Percentiles rank a stretch among this genome's conserved stretches.
Conservation (phyloP, 2,888 invertebrate species). For the Sinodicranocentrus sp. region DNA sequence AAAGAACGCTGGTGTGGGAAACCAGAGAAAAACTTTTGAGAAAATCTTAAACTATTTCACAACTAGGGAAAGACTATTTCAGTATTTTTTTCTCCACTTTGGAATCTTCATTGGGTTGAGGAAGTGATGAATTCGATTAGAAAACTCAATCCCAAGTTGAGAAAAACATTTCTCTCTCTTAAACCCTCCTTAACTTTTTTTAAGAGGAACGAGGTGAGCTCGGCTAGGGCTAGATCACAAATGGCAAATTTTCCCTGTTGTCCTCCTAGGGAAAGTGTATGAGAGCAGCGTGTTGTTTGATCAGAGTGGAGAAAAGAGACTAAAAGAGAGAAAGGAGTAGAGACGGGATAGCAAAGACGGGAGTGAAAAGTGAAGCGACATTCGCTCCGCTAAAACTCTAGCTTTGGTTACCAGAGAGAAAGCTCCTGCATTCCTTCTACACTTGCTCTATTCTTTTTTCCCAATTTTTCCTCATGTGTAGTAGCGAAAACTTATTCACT, state of each 20-base stretch:
- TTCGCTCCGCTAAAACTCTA: no score
- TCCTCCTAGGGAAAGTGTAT: neutral
- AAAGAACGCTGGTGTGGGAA: neutral
- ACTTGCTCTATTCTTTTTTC: no score
- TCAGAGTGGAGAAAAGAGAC: constrained; percentile 37
- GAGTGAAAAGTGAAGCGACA: no score
- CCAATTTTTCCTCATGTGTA: no score
- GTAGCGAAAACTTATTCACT: no score
- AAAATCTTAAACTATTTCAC: neutral
- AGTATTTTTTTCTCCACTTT: neutral
- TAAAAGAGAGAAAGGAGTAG: constrained; percentile 40
- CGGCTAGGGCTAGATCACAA: constrained; percentile 12
- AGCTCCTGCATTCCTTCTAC: no score
- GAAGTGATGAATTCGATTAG: neutral
- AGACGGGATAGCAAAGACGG: no score
- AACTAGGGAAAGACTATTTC: neutral
- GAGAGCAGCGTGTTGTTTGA: constrained; percentile 21
- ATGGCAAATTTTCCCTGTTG: neutral
- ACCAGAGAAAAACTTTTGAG: neutral
- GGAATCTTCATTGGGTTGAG: constrained; percentile 35
- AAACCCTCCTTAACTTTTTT: no score
- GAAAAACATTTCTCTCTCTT: neutral
- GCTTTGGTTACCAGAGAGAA: no score
- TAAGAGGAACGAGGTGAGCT: neutral
- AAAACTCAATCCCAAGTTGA: neutral